phyloP scores from a whole-genome alignment of 1,140 invertebrate genomes.

The Euwallacea similis region DNA sequence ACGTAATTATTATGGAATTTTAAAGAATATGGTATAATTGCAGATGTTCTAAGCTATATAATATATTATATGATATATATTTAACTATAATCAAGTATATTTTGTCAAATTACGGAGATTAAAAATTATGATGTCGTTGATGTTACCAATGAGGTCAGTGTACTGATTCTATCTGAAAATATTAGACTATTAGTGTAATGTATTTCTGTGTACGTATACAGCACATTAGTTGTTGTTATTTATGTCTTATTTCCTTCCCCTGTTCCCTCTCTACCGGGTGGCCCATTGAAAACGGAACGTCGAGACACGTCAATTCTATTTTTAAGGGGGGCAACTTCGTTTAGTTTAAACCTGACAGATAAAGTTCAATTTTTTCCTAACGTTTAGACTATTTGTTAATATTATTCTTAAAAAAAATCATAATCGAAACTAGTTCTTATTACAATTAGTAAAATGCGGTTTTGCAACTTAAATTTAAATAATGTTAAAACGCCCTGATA shows the following conservation, averaged over 20 bases:
- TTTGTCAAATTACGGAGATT: conserved; percentile 48
- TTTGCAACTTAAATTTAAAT: too few relatives aligned
- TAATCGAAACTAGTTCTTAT: too few relatives aligned
- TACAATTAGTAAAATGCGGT: too few relatives aligned
- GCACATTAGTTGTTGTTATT: conserved; percentile 49
- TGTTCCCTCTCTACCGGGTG: not conserved
- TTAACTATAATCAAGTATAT: conserved; percentile 46
- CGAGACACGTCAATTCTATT: too few relatives aligned
- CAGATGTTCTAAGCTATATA: conserved; percentile 49
- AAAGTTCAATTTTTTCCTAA: too few relatives aligned
- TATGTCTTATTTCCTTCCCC: conserved; percentile 34
- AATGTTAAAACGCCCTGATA: too few relatives aligned
- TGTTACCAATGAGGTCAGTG: conserved; percentile 42
- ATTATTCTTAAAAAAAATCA: too few relatives aligned
- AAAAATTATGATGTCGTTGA: conserved; percentile 42
- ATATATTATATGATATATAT: conserved; percentile 12
- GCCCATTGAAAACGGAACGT: too few relatives aligned
- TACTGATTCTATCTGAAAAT: conserved; percentile 48
- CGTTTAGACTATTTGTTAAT: too few relatives aligned
- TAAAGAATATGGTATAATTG: conserved; percentile 45
- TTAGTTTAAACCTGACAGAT: too few relatives aligned
- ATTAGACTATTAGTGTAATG: conserved; percentile 49
- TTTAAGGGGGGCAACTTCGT: too few relatives aligned
- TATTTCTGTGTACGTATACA: conserved; percentile 49
- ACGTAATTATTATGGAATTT: conserved; percentile 34